Evolutionary conservation across 2,797 vertebrate genomes (phyloP), one percentile per base, ranked within the genome.

Genomic region (Mus minutoides): DNA sequence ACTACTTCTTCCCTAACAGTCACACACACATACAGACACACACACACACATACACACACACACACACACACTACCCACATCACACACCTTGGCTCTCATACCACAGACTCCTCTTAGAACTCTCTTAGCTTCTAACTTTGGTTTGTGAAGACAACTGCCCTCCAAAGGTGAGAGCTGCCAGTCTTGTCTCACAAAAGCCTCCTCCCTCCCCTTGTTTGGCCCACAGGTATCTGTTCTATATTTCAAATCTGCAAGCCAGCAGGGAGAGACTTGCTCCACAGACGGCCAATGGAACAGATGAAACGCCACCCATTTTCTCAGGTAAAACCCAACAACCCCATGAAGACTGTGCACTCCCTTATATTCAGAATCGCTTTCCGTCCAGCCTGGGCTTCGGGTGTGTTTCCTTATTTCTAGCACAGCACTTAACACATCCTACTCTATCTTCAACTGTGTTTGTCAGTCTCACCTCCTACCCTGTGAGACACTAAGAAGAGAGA

Each of bases 401-500:
- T 8, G 62, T 54, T 83, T 52, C 17, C 26, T 43, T 90, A 10
- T 86, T 95, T 88, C 88, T n/a, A 90, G 92, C 73, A 76, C 73
- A 49, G 62, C 52, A 71, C 52, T 79, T 80, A 83, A 49, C 77
- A 93, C 77, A 71, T 22, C 79, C 54, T 46, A 46, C 56, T 3
- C n/a, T 78, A 76, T 58, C 77, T 60, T 90, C 91, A 58, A 79
- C 37, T 64, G 37, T 60, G 64, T 96, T 89, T 92, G 56, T 93
- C 78, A 52, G 6, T 75, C 82, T 96, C 52, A 89, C 78, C 52
- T 94, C 56, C 73, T 84, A 75, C 56, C 10, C 75, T 85, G 80
- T 91, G 82, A 94, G 92, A 95, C 40, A 79, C 93, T 86, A 19
- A 93, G 79, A 92, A 22, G 64, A 93, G 83, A 95, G 31, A 29